Evolutionary conservation across 2,888 invertebrate species (phyloP).

Genomic region (Dioctria rufipes): DNA sequence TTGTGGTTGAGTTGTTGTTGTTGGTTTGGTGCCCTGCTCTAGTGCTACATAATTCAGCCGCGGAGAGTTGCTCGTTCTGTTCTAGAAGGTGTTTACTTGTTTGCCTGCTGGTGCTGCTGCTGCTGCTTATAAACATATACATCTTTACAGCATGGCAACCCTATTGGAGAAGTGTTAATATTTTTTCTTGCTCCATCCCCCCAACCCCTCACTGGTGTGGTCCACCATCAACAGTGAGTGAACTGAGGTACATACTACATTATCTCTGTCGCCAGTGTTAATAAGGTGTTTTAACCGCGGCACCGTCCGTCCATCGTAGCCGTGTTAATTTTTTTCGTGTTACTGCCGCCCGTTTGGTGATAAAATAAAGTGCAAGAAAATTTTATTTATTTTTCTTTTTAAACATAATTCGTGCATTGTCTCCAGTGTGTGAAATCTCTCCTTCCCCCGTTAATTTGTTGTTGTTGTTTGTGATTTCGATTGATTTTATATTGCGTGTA

Average conservation of each 20-base stretch:
- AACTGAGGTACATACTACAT: too few species aligned
- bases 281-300: neutral
- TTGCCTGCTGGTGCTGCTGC: neutral
- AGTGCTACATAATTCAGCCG: neutral
- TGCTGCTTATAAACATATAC: neutral
- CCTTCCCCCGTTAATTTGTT: neutral
- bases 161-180: neutral
- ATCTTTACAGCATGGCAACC: neutral
- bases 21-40: neutral
- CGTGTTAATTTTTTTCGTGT: neutral
- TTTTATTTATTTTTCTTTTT: too few species aligned
- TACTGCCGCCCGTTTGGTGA: neutral
- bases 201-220: too few species aligned
- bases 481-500: neutral
- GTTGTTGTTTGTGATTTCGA: constrained; percentile 5
- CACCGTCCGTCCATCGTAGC: neutral
- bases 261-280: neutral
- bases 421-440: too few species aligned
- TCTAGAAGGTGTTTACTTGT: neutral
- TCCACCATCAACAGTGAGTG: too few species aligned
- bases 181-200: neutral
- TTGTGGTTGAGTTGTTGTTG: neutral
- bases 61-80: neutral
- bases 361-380: neutral
- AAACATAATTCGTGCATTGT: too few species aligned